phyloP scores from a whole-genome alignment of 1,140 invertebrate genomes.

The Trissolcus basalis region DNA sequence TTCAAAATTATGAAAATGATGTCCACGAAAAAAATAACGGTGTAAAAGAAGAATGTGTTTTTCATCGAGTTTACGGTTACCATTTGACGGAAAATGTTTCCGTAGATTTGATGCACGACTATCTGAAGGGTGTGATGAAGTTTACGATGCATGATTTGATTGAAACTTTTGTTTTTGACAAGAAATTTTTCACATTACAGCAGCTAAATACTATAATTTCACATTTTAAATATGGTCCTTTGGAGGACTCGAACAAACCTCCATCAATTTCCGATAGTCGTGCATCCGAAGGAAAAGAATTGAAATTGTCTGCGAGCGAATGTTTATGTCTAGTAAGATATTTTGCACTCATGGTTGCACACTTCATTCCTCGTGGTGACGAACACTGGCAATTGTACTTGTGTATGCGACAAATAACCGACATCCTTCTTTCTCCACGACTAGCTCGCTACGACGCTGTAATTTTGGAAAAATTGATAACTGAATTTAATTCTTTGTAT shows the following conservation, averaged over 20 bases:
- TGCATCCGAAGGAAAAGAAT: neutral
- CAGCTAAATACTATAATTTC: neutral
- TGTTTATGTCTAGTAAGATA: constrained; percentile 24
- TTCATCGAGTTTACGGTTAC: neutral
- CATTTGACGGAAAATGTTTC: constrained; percentile 7
- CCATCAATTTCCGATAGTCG: constrained; percentile 5
- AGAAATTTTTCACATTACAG: constrained; percentile 3
- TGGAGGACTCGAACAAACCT: neutral
- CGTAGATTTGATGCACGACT: neutral
- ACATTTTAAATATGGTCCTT: constrained; percentile 11
- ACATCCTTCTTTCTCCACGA: constrained; percentile 23
- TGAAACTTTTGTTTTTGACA: constrained; percentile 12
- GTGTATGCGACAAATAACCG: constrained; percentile 12
- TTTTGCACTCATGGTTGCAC: constrained; percentile 29
- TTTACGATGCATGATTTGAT: constrained; percentile 16
- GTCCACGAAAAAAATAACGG: neutral
- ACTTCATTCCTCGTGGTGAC: constrained; percentile 8
- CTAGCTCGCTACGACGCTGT: constrained; percentile 2
- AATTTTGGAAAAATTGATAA: constrained; percentile 11
- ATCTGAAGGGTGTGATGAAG: constrained; percentile 2
- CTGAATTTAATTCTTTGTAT: constrained; percentile 11
- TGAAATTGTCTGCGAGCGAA: constrained; percentile 21
- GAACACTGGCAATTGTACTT: constrained; percentile 22
- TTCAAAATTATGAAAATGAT: constrained; percentile 6
- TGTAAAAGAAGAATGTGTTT: constrained; percentile 15